Evolutionary conservation across 2,888 invertebrate genomes (phyloP), one percentile per base, ranked within the genome.

Genomic region (Tanypteryx hageni): DNA sequence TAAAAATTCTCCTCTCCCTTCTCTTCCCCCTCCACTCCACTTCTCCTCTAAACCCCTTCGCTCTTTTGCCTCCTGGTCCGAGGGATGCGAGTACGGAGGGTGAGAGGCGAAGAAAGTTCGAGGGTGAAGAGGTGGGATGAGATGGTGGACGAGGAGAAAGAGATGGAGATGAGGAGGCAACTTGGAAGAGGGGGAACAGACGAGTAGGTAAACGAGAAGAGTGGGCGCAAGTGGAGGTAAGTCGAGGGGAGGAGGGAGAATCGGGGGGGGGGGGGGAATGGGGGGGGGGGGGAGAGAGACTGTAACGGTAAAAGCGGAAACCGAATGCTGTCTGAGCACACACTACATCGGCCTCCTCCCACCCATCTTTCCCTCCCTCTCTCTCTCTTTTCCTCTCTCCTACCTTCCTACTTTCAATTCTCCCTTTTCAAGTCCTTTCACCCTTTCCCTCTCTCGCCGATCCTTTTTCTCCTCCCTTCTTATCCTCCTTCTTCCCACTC

Each of bases 251-350:
- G 31, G 18, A 5, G 58, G 1, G 58, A 56, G 57, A 57, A 22
- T 18, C 57, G 56, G 58, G 18, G 22, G 85, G 22, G 58, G 57
- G n/a, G 85, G 59, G 27, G 58, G 85, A 27, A 58, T 22, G 22
- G 58, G 56, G n/a, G 44, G n/a, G 84, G 56, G 44, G 16, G 84
- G 16, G 56, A 84, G 18, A 56, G 22, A 58, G 59, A 44, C 64
- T 64, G 89, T 89, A 89, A 89, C 89, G 89, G 89, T 89, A 89
- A 89, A 89, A 89, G 61, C 64, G 89, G 89, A 89, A 89, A 89
- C 89, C 44, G 68, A 89, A 89, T 89, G 89, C 64, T 89, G 64
- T n/a, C 44, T n/a, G 11, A 27, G 31, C 61, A 18, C 14, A 14
- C 59, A 59, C 10, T 9, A 3, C 86, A 86, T 18, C n/a, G 16